Base-by-base conservation (phyloP, 2,888 invertebrate species). In the Zhengitettix transpicula region DNA sequence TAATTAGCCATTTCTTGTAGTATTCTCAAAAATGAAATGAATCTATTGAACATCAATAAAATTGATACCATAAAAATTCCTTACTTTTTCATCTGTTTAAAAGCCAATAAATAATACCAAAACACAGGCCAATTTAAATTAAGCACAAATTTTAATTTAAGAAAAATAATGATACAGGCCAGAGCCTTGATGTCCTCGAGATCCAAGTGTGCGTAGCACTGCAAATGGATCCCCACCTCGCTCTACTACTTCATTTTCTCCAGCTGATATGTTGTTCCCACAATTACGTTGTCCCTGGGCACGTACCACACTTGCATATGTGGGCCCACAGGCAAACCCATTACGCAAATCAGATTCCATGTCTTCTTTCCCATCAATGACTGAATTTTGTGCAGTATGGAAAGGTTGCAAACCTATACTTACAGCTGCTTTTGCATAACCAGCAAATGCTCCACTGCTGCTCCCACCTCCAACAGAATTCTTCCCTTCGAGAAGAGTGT, bases 101-200 rank as follows among this genome's bases (percentile, higher is more conserved):
- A 28, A 7, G 28, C 28, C 28, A 28, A 28, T 28, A 28, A 7
- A 28, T 28, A 28, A 28, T 28, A 28, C 28, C 28, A 5, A 28
- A 28, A 28, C 28, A 28, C 2, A 28, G 28, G 28, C 28, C 28
- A 28, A 28, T 28, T 28, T 5, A 28, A 28, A 28, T 28, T 28
- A 7, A 28, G 28, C 7, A 28, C 28, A 28, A 28, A 28, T 28
- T 28, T 5, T 7, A 28, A 28, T 28, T 62, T 70, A 78, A 67
- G 78, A 77, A 72, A 80, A 80, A 72, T 79, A 79, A 69, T 79
- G 77, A 69, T 79, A 79, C 66, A 78, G 75, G 64, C 78, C 77
- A 64, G 71, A 68, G 14, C 62, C 60, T 12, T 68, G 69, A 53
- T 66, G 63, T 41, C 62, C 60, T 67, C 74, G 72, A 68, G 76